A percentile compares a stretch with the other conserved stretches of the same genome.
Evolutionary conservation across 2,888 invertebrate species (phyloP).

Genomic region (Drosophila formosana): DNA sequence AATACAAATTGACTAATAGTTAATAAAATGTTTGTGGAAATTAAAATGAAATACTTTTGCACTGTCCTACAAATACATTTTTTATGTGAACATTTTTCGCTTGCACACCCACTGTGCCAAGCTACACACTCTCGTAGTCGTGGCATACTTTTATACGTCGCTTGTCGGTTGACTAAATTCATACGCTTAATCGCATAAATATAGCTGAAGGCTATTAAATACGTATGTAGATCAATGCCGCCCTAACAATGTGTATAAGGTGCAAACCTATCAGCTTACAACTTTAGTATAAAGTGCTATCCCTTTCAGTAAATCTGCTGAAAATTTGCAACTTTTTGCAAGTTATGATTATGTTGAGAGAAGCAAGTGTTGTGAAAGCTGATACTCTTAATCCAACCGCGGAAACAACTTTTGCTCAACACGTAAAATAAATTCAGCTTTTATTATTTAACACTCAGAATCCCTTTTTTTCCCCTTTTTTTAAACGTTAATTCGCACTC

Average conservation of each 20-base stretch:
- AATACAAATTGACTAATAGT: background rate
- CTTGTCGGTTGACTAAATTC: constrained; percentile 54
- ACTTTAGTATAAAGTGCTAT: background rate
- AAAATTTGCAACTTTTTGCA: background rate
- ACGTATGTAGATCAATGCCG: background rate
- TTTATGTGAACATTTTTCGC: background rate
- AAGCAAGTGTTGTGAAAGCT: background rate
- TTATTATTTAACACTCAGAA: background rate
- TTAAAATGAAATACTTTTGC: background rate
- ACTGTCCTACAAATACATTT: background rate
- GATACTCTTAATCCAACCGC: background rate
- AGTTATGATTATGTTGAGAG: background rate
- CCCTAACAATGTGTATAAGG: constrained; percentile 30
- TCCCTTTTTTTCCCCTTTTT: background rate
- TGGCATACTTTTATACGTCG: constrained; percentile 50
- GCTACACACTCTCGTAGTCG: constrained; percentile 20
- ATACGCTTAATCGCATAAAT: constrained; percentile 70
- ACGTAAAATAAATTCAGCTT: background rate
- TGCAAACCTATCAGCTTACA: background rate
- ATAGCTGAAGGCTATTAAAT: constrained; percentile 59
- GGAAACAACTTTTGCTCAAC: background rate
- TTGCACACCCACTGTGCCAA: constrained; percentile 25
- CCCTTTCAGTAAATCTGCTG: background rate
- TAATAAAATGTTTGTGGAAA: background rate
- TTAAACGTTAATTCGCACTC: background rate